phyloP scores from a whole-genome alignment of 2,888 invertebrate genomes.

The Dasypogon diadema region DNA sequence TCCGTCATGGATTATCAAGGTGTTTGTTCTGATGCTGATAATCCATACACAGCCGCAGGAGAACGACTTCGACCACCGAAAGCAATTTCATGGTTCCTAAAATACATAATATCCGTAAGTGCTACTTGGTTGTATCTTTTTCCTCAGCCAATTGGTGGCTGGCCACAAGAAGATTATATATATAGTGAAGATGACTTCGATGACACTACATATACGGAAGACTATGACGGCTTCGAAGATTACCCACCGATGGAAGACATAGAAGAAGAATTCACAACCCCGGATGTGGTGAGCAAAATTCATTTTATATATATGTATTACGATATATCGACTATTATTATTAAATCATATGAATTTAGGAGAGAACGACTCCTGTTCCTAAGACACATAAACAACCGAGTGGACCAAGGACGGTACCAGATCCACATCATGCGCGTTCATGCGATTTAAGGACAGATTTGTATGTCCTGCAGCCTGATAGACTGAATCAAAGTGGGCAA shows the following conservation, averaged over 20 bases:
- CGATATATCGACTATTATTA: background rate
- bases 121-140: constrained; percentile 65
- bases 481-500: constrained; percentile 81
- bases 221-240: constrained; percentile 65
- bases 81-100: constrained; percentile 63
- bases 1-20: constrained; percentile 92
- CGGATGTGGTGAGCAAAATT: constrained; percentile 63
- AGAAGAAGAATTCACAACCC: constrained; percentile 62
- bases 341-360: constrained; percentile 59
- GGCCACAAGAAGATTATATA: constrained; percentile 67
- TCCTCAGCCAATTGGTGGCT: constrained; percentile 63
- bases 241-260: constrained; percentile 61
- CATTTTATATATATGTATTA: background rate
- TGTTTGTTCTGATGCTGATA: constrained; percentile 79
- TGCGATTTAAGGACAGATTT: constrained; percentile 91
- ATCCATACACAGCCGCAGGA: constrained; percentile 69
- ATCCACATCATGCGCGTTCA: constrained; percentile 76
- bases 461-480: constrained; percentile 84
- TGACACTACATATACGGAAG: constrained; percentile 65
- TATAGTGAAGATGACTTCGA: constrained; percentile 67
- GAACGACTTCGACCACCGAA: constrained; percentile 62
- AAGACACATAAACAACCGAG: constrained; percentile 64
- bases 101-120: constrained; percentile 64
- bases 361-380: constrained; percentile 65
- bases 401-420: constrained; percentile 69